A percentile compares a stretch with the other conserved stretches of the same genome.
These are phyloP conservation scores for Dasyprocta punctata DNA, from an alignment of 2,113 vertebrate species.

Conservation along the genomic window DNA sequence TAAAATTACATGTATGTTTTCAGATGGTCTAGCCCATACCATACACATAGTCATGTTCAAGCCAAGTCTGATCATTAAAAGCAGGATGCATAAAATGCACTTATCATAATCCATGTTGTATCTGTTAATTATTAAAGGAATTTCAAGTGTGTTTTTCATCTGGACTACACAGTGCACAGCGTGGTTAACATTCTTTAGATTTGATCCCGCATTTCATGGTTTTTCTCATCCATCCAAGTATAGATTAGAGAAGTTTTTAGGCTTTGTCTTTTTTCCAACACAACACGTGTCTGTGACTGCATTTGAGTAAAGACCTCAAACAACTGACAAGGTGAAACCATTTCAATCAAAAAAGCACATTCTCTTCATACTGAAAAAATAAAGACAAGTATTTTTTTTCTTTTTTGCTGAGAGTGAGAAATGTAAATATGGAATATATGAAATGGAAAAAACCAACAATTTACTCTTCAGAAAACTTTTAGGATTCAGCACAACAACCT, in stretches of 20 bases:
- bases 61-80: not conserved
- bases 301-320: not conserved
- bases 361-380: not conserved
- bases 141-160: not conserved
- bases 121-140: not conserved
- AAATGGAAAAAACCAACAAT: not conserved
- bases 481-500: not conserved
- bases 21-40: not conserved
- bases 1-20: not conserved
- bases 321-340: not conserved
- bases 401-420: not conserved
- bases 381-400: not conserved
- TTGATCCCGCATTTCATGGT: not conserved
- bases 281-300: not conserved
- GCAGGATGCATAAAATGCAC: not conserved
- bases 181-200: not conserved
- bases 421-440: not conserved
- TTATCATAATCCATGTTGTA: not conserved
- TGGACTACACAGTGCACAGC: not conserved
- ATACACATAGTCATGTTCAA: not conserved
- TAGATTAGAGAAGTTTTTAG: not conserved
- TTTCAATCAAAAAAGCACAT: not conserved
- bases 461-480: not conserved
- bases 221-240: not conserved
- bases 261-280: not conserved